Base-by-base conservation (phyloP, 2,797 vertebrate species). In the Pangasius djambal region DNA sequence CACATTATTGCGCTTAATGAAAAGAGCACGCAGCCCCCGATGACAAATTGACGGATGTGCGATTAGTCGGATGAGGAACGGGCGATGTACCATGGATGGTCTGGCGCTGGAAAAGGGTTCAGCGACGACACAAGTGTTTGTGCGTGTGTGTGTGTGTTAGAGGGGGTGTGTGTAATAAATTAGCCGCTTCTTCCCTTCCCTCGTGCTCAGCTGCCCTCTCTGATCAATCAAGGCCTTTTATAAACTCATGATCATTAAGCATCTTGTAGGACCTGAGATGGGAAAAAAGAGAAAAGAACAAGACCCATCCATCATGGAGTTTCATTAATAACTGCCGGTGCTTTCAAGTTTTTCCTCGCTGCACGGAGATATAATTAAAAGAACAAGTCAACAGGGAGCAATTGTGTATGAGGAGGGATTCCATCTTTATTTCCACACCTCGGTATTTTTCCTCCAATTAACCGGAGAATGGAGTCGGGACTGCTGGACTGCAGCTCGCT, bases 1-100 rank as follows among this genome's bases (percentile, higher is more conserved):
- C 94, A 93, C 96, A 97, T 97, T 97, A 98, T 97, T 97, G 94
- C 95, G 97, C 96, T 97, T 98, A 97, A 97, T 97, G 98, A 97
- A 94, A 96, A 96, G 97, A 96, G 95, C 95, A 95, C 95, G 94
- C 95, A 94, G 96, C 92, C 95, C 86, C 94, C 59, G 95, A 96
- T 97, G 98, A 98, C 97, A 98, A 97, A 97, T 96, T 97, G 97
- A 98, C 97, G 97, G 95, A 96, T 95, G 95, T 94, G 96, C 94
- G 97, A 97, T 98, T 98, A 97, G 96, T 96, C 87, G 91, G 92
- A 93, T 92, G 91, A 94, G 94, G 94, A 93, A 93, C 93, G 92
- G 93, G 91, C 88, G 92, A 95, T 92, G 93, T 91, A 91, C 91
- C 92, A 86, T 93, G 94, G 95, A 95, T 92, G 93, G 91, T 94